Percentiles rank a stretch among this genome's conserved stretches.
These are phyloP conservation scores for Protaetia brevitarsis DNA, from an alignment of 1,140 invertebrate species.

Conservation along the genomic window DNA sequence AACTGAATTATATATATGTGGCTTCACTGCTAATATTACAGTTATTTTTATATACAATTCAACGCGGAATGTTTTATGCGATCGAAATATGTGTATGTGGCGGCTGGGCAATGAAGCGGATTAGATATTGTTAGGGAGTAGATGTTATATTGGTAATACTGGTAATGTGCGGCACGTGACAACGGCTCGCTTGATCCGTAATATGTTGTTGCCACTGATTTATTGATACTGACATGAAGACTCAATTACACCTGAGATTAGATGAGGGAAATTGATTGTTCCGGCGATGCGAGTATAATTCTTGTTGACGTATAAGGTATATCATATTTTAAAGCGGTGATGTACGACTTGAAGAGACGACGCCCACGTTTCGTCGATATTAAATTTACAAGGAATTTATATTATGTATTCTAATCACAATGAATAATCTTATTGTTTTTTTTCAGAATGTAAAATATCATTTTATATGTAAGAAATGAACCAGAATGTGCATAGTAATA, in stretches of 20 bases:
- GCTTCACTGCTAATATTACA: no score
- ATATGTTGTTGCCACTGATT: constrained; percentile 38
- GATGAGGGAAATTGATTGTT: constrained; percentile 7
- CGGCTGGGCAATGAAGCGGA: constrained; percentile 25
- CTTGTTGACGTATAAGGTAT: background rate
- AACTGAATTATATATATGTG: no score
- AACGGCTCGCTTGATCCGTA: constrained; percentile 36
- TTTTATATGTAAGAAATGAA: no score
- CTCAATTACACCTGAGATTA: constrained; percentile 35
- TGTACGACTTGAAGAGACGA: no score
- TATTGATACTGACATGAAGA: constrained; percentile 41
- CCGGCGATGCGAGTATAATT: background rate
- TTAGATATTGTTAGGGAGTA: constrained; percentile 30
- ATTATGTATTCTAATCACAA: no score
- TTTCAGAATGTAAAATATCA: no score
- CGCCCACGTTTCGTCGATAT: background rate
- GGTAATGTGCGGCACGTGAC: constrained; percentile 41
- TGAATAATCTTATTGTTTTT: no score
- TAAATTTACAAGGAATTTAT: background rate
- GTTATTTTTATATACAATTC: no score
- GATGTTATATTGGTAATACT: constrained; percentile 32
- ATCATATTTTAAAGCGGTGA: background rate
- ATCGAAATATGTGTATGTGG: no score
- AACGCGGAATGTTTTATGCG: no score
- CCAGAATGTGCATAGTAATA: no score